Evolutionary conservation across 1,140 invertebrate species (phyloP), one percentile per base, ranked within the genome.

Genomic region (Gryon sp.): DNA sequence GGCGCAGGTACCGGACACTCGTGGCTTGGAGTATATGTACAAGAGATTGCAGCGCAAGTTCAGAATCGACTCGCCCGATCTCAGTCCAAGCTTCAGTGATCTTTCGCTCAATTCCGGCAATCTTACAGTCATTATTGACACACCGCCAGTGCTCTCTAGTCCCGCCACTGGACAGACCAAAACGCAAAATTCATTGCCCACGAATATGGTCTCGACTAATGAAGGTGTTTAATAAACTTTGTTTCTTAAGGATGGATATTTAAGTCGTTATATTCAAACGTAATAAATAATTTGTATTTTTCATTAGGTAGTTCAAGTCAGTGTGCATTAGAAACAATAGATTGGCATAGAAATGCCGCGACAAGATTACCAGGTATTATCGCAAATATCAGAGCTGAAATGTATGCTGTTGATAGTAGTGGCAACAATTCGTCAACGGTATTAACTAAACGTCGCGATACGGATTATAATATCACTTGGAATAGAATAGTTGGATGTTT

Each of bases 111-210:
- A 90, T 69, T 93, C 91, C 2, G 86, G 84, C 0, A 91, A 89
- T 7, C 85, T 92, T 1, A 91, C 91, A 32, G 90, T 92, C 2
- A 89, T 92, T 26, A 87, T 92, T 19, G 92, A 92, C 60, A 90
- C 89, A n/a, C 90, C 91, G 6, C 83, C 87, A 0, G 87, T 88
- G 3, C 32, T 85, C 1, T 85, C 86, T 2, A 87, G 86, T 43
- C 86, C 87, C 0, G 60, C 76, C 14, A 85, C 78, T 26, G 83
- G 79, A 46, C 84, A 83, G 36, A 77, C 82, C 7, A 87, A 85
- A 26, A 80, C 80, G 0, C 86, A 85, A 59, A 84, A 81, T 30
- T 63, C 83, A 11, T 46, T 84, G 11, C 83, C 82, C 0, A 28
- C 78, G 0, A 83, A 83, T 46, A 43, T 84, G 5, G 45, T 81